These are phyloP conservation scores for Panopea generosa DNA, from an alignment of 2,888 invertebrate species.

Conservation along the genomic window DNA sequence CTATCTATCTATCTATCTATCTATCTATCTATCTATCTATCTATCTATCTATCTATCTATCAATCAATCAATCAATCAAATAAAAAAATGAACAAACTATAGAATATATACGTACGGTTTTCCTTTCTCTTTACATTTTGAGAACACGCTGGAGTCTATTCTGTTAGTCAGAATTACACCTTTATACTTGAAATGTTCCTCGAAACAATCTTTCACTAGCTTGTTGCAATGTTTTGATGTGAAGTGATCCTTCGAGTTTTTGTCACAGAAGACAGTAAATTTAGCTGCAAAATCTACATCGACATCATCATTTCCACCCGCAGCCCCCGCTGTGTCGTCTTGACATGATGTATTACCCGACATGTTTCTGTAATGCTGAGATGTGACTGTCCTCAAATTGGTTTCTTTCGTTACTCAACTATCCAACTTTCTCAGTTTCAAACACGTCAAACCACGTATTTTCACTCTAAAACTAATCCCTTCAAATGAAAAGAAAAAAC, in stretches of 20 bases:
- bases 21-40: too few relatives aligned
- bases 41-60: too few relatives aligned
- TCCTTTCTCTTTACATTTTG: conserved; percentile 50
- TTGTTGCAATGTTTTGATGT: conserved; percentile 57
- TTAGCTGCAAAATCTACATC: conserved; percentile 43
- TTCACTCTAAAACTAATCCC: too few relatives aligned
- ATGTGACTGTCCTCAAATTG: too few relatives aligned
- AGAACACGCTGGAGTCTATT: conserved; percentile 58
- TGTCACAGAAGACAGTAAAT: conserved; percentile 55
- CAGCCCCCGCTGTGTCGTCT: conserved; percentile 13
- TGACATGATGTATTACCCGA: not conserved
- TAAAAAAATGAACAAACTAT: too few relatives aligned
- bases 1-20: too few relatives aligned
- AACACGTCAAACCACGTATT: too few relatives aligned
- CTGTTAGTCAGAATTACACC: conserved; percentile 48
- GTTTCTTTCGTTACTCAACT: too few relatives aligned
- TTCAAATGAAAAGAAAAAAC: too few relatives aligned
- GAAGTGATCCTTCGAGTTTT: conserved; percentile 49
- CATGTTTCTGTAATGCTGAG: too few relatives aligned
- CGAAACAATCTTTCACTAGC: conserved; percentile 55
- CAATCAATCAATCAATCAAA: too few relatives aligned
- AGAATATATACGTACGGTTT: conserved; percentile 49
- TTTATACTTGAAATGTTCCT: conserved; percentile 49
- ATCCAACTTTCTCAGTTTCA: too few relatives aligned
- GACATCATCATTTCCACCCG: conserved; percentile 14